These are phyloP conservation scores for Palaemon carinicauda DNA, from an alignment of 1,140 invertebrate species.

Conservation along the genomic window DNA sequence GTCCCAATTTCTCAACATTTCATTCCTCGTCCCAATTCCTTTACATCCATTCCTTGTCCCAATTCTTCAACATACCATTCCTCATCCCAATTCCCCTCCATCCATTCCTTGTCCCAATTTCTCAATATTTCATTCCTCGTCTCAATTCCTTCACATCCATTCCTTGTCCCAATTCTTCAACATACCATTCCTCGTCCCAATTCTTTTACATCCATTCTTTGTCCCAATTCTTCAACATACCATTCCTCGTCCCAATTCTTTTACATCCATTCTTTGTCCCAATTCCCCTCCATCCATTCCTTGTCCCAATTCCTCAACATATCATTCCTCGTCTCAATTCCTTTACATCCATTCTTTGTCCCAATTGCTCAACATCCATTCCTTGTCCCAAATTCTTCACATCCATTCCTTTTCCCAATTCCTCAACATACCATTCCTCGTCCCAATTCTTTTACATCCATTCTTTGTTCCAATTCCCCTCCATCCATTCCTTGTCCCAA, in stretches of 20 bases:
- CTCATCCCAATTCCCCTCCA: too few species aligned
- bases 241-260: neutral
- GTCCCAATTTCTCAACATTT: neutral
- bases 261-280: neutral
- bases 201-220: neutral
- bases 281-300: too few species aligned
- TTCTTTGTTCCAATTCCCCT: too few species aligned
- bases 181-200: too few species aligned
- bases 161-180: neutral
- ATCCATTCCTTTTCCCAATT: too few species aligned
- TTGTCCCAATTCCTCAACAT: neutral
- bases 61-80: too few species aligned
- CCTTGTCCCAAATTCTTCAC: too few species aligned
- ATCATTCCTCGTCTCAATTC: neutral
- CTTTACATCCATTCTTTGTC: neutral
- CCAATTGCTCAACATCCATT: neutral
- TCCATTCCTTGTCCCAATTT: too few species aligned
- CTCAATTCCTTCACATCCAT: too few species aligned
- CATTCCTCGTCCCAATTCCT: neutral
- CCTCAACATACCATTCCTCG: too few species aligned
- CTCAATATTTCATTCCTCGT: too few species aligned
- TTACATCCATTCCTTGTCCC: neutral
- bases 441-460: too few species aligned
- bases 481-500: neutral
- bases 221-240: neutral